Evolutionary conservation across 2,888 invertebrate genomes (phyloP).

Genomic region (Aspidapion aeneum): DNA sequence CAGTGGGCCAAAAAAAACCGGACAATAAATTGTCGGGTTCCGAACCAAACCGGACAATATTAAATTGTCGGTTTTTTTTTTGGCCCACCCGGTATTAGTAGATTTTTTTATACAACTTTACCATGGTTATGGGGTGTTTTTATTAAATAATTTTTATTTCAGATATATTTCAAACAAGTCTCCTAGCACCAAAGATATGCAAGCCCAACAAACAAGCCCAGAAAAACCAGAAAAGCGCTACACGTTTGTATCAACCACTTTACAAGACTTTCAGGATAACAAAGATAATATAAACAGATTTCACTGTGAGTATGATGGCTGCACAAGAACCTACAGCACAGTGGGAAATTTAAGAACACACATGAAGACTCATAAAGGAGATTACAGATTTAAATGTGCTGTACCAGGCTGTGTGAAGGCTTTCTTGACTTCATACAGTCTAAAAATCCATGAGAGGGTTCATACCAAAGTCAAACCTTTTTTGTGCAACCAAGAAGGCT

Average conservation of each 20-base stretch:
- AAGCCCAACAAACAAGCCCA: background rate
- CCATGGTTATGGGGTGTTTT: too few relatives aligned
- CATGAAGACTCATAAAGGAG: constrained; percentile 94
- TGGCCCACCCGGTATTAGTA: too few relatives aligned
- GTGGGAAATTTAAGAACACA: constrained; percentile 92
- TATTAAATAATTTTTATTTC: too few relatives aligned
- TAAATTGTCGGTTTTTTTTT: too few relatives aligned
- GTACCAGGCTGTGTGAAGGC: constrained; percentile 87
- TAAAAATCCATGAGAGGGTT: constrained; percentile 91
- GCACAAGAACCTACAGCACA: constrained; percentile 86
- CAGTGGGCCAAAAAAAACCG: too few relatives aligned
- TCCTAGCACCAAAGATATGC: constrained; percentile 4
- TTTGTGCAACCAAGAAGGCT: constrained; percentile 75
- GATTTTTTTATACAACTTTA: too few relatives aligned
- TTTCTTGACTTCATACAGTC: constrained; percentile 91
- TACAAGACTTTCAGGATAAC: constrained; percentile 23
- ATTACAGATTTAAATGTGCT: constrained; percentile 89
- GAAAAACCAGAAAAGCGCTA: constrained; percentile 2
- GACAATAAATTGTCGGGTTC: too few relatives aligned
- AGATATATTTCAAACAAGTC: constrained; percentile 53
- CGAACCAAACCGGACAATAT: too few relatives aligned
- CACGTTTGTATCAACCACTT: background rate
- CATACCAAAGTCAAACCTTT: constrained; percentile 93
- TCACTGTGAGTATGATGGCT: constrained; percentile 85
- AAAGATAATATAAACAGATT: constrained; percentile 66